Evolutionary conservation across 2,888 invertebrate genomes (phyloP).

Genomic region (Pheosia tremula): DNA sequence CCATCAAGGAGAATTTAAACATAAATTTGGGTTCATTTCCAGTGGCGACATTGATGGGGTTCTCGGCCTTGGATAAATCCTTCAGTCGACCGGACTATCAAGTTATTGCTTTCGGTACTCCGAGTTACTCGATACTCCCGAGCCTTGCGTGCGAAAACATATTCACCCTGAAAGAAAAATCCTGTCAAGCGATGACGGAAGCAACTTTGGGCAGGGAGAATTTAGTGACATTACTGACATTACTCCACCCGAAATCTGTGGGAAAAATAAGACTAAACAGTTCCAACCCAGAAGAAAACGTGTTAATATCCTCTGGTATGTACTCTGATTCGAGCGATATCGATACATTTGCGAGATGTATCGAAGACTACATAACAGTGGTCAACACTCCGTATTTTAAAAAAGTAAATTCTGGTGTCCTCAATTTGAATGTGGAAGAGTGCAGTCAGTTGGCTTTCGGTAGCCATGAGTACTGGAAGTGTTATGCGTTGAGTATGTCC

Average conservation of each 20-base stretch:
- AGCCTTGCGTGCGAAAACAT: constrained; percentile 41
- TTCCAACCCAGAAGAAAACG: constrained; percentile 46
- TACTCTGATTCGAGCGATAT: constrained; percentile 46
- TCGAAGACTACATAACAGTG: constrained; percentile 47
- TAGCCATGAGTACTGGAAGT: constrained; percentile 60
- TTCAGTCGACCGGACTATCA: constrained; percentile 61
- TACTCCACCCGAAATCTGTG: constrained; percentile 56
- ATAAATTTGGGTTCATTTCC: constrained; percentile 47
- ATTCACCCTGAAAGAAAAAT: constrained; percentile 43
- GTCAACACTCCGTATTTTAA: constrained; percentile 48
- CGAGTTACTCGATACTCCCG: constrained; percentile 38
- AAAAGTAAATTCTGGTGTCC: constrained; percentile 37
- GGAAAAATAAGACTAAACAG: constrained; percentile 48
- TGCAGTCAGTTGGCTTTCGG: constrained; percentile 48
- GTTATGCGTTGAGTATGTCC: constrained; percentile 52
- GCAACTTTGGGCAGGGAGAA: constrained; percentile 30
- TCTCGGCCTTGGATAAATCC: constrained; percentile 48
- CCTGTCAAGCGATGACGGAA: constrained; percentile 42
- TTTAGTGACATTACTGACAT: constrained; percentile 37
- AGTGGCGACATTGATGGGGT: constrained; percentile 49
- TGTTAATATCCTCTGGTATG: constrained; percentile 45
- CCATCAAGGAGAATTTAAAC: constrained; percentile 40
- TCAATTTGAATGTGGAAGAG: constrained; percentile 41
- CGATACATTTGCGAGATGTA: constrained; percentile 37
- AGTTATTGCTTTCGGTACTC: constrained; percentile 39